Base-by-base conservation (phyloP, 2,113 vertebrate genomes). In the Tamias sibiricus region DNA sequence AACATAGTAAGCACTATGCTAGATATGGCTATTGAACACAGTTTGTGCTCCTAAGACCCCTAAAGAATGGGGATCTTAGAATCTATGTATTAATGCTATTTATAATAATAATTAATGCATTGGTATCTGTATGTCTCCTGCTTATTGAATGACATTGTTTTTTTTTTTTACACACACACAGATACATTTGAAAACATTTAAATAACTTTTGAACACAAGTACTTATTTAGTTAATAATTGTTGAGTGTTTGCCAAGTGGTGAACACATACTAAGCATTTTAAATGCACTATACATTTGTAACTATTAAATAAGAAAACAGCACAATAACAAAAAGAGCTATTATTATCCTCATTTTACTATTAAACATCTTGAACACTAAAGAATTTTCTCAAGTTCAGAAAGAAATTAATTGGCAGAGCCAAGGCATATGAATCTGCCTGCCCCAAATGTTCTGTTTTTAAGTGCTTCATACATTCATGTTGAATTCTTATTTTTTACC, bases 161-260 rank as follows among this genome's bases (percentile, higher is more conserved):
- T 91, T n/a, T n/a, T 80, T 35, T 52, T 64, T 12, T 42, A 66
- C 59, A 85, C 81, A 4, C 62, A 57, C 12, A 30, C 4, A 91
- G 81, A 74, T 54, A 71, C 32, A 80, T 72, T 49, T n/a, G 14
- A 95, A 95, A 85, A 86, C 35, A 97, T 77, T 95, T 90, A 79
- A 82, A 44, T 35, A 14, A 89, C 22, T 68, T 93, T 89, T 91
- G 47, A 93, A 35, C 4, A 4, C 57, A 90, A 87, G 13, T 66
- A 71, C 4, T 93, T 83, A 94, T 95, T 95, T 91, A 52, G 8
- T 40, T 97, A 91, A 91, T 94, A 93, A 74, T 90, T 77, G 35
- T n/a, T 91, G n/a, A 93, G 2, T 95, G 9, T 71, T 95, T 95
- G 49, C 62, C 92, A 95, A 93, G 52, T 93, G 57, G 11, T 75